Percentiles rank a stretch among this genome's conserved stretches.
phyloP scores from a whole-genome alignment of 2,113 vertebrate genomes.

The Lophura nycthemera region DNA sequence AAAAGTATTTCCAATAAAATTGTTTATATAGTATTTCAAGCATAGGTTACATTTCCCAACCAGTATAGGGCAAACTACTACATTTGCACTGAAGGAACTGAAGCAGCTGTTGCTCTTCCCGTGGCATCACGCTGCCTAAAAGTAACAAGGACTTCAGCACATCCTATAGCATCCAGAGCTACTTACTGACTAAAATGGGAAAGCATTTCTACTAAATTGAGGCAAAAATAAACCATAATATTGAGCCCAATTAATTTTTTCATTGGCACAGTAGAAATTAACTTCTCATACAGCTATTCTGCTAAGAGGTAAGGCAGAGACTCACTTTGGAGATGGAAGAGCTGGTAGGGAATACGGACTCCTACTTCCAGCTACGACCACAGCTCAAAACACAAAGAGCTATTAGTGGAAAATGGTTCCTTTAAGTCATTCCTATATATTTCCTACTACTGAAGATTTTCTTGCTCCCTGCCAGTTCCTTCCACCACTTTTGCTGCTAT shows the following conservation, averaged over 20 bases:
- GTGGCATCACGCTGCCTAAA: slow-evolving; percentile 3
- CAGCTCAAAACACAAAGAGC: neutral
- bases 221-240: neutral
- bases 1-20: slow-evolving; percentile 59
- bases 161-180: neutral
- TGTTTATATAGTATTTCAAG: slow-evolving; percentile 67
- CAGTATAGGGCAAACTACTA: slow-evolving; percentile 50
- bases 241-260: neutral
- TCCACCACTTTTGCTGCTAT: neutral
- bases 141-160: neutral
- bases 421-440: neutral
- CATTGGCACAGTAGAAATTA: neutral
- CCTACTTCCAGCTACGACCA: neutral
- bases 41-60: slow-evolving; percentile 59
- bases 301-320: neutral
- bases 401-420: neutral
- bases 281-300: neutral
- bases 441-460: neutral
- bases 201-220: neutral
- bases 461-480: neutral
- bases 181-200: neutral
- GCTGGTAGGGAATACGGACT: neutral
- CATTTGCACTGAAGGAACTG: slow-evolving; percentile 56
- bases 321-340: neutral
- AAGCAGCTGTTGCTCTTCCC: slow-evolving; percentile 44